phyloP scores from a whole-genome alignment of 2,797 vertebrate genomes.

The Sylvilagus floridanus region DNA sequence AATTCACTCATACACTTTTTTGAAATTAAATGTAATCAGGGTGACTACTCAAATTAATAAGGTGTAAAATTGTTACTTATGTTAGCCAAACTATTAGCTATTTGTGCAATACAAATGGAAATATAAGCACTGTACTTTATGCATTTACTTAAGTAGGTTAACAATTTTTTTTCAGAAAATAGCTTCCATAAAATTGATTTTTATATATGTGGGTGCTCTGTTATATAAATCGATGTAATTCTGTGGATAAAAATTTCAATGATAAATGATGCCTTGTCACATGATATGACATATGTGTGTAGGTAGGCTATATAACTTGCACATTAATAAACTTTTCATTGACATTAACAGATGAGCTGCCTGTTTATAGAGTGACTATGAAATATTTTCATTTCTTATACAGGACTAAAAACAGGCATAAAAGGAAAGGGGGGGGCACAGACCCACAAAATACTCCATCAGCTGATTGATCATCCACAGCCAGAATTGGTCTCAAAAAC shows the following conservation, averaged over 20 bases:
- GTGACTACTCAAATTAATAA: background rate
- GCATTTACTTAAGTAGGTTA: conserved; percentile 67
- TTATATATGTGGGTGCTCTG: conserved; percentile 53
- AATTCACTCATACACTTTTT: background rate
- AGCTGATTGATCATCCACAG: background rate
- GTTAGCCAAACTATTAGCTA: background rate
- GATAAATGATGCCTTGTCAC: conserved; percentile 76
- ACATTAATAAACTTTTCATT: conserved; percentile 80
- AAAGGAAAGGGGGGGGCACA: background rate
- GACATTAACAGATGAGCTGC: conserved; percentile 80
- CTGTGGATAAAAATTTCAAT: conserved; percentile 72
- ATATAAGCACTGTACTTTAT: background rate
- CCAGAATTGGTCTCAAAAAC: background rate
- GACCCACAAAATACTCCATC: background rate
- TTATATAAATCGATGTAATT: conserved; percentile 77
- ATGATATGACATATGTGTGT: conserved; percentile 78
- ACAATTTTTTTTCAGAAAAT: conserved; percentile 55
- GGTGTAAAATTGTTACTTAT: background rate
- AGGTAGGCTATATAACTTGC: conserved; percentile 70
- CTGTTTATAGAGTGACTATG: conserved; percentile 59
- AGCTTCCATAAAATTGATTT: conserved; percentile 77
- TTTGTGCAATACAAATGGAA: conserved; percentile 12
- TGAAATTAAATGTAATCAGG: background rate
- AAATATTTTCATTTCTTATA: conserved; percentile 19
- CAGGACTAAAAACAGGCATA: conserved; percentile 51